Percentiles rank a stretch among this genome's conserved stretches.
Evolutionary conservation across 2,797 vertebrate genomes (phyloP).

Genomic region (Sparidentex hasta): DNA sequence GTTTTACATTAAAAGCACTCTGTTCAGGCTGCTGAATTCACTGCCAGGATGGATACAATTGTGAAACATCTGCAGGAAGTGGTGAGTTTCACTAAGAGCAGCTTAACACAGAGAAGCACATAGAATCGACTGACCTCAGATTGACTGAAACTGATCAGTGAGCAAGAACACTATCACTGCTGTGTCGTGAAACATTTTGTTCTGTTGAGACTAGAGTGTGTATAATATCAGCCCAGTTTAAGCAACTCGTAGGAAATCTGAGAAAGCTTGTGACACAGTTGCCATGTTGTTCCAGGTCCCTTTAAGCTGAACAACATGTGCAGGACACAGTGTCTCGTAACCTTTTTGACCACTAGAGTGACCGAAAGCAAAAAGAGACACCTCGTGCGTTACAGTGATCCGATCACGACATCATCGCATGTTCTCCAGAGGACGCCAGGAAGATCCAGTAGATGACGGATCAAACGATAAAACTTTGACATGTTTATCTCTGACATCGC

Average conservation of each 20-base stretch:
- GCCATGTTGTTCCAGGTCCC: background rate
- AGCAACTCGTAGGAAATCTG: too few relatives aligned
- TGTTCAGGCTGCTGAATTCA: background rate
- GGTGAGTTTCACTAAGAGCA: background rate
- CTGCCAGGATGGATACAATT: slow-evolving; percentile 28
- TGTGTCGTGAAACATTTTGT: background rate
- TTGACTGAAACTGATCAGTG: background rate
- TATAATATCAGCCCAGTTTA: background rate
- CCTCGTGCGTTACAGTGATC: background rate
- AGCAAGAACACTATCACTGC: background rate
- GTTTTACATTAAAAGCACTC: slow-evolving; percentile 5
- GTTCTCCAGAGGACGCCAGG: background rate
- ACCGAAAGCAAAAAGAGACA: background rate
- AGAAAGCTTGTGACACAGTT: background rate
- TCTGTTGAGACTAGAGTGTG: background rate
- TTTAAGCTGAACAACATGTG: background rate
- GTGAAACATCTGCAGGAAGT: slow-evolving; percentile 34
- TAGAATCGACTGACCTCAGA: background rate
- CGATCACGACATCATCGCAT: background rate
- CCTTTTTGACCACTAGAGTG: background rate
- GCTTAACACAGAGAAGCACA: background rate
- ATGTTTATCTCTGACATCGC: slow-evolving; percentile 57
- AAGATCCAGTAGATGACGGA: slow-evolving; percentile 11
- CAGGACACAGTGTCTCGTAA: background rate
- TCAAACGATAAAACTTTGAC: slow-evolving; percentile 10